Base-by-base conservation (phyloP, 2,113 vertebrate species). In the Etheostoma cragini region DNA sequence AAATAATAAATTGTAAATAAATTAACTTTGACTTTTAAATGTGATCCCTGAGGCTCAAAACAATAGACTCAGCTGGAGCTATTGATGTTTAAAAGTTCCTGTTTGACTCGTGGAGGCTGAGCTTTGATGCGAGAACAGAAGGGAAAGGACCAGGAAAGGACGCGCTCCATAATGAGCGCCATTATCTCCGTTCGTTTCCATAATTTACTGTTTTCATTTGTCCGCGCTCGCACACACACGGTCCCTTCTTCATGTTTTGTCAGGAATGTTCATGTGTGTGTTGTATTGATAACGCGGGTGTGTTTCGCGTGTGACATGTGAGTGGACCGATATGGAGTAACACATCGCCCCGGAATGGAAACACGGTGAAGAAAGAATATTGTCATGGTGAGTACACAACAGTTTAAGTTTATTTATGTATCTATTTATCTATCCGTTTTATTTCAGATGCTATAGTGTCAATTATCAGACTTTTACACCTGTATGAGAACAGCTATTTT, bases 191-290 rank as follows among this genome's bases (percentile, higher is more conserved):
- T 50, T 35, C n/a, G 57, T 73, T 81, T 73, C 71, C 57, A 86
- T 83, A 45, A 72, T 78, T 87, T 82, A n/a, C 70, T 54, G 65
- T 86, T 83, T 85, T 53, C 84, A 47, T 78, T 80, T 89, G 78
- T 89, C 42, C 22, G 21, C 17, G n/a, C 63, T 0, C 71, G 54
- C 66, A 56, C 30, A 54, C 63, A 80, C 71, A 62, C 56, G 72
- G 61, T 66, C 78, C 73, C 79, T 83, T 66, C 76, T 87, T 92
- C 87, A 54, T 78, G 92, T 78, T 84, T 75, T 76, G 91, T 92
- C 89, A 93, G 85, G 92, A 94, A 94, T 80, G 89, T 94, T 94
- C 93, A 92, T 92, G 88, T 82, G 78, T 88, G 87, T 85, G 76
- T 81, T 85, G 83, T 61, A 74, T 82, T 90, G 93, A 93, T 93